A percentile compares a stretch with the other conserved stretches of the same genome.
Conservation (phyloP, 2,797 vertebrate species). For the Yasuhikotakia modesta region DNA sequence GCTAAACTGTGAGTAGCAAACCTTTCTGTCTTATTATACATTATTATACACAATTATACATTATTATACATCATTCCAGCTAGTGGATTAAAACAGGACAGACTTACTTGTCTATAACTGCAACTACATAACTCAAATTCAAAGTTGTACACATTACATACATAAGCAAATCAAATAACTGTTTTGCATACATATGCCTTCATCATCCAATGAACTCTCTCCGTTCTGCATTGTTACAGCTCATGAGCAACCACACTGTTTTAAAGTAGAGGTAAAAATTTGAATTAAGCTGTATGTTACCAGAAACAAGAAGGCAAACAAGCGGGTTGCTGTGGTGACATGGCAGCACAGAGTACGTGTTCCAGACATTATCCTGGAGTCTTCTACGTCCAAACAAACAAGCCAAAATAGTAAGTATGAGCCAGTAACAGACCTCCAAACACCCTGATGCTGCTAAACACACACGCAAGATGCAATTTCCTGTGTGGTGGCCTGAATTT, state of each 20-base stretch:
- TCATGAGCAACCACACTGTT: neutral
- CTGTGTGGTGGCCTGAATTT: conserved; percentile 18
- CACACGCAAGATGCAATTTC: conserved; percentile 4
- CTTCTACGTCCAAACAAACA: neutral
- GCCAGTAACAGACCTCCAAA: conserved; percentile 19
- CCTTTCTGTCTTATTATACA: neutral
- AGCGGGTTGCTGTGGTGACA: conserved; percentile 52
- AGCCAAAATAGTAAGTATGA: conserved; percentile 17
- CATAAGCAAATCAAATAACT: neutral
- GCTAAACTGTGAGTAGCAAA: neutral
- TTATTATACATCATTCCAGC: neutral
- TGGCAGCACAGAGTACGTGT: conserved; percentile 60
- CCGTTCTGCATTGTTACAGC: neutral
- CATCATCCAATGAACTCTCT: neutral
- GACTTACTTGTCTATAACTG: neutral
- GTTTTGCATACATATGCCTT: neutral
- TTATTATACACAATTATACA: too few relatives aligned
- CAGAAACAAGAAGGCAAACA: conserved; percentile 54
- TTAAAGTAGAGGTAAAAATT: neutral
- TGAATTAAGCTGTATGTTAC: conserved; percentile 49
- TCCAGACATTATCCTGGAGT: conserved; percentile 46
- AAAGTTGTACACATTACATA: neutral
- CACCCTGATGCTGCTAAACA: conserved; percentile 34
- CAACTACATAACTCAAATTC: neutral
- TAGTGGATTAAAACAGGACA: neutral